These are phyloP conservation scores for Brenthis daphne DNA, from an alignment of 2,888 invertebrate genomes.

Conservation along the genomic window DNA sequence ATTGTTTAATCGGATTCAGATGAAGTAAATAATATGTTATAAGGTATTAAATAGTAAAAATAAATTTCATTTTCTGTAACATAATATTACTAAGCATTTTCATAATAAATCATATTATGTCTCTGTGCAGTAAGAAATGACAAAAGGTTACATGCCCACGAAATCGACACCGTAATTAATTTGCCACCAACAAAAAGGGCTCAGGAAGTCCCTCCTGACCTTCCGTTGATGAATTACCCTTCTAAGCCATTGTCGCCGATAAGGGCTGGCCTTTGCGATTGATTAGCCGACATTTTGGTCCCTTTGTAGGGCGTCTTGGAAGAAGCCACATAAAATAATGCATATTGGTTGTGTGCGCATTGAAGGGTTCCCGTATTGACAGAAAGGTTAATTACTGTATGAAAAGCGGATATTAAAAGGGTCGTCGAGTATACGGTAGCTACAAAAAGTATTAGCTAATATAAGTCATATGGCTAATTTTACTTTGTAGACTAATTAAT, in stretches of 20 bases:
- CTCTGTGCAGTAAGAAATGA: constrained; percentile 32
- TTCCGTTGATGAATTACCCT: constrained; percentile 72
- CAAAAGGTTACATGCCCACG: constrained; percentile 36
- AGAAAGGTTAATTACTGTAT: constrained; percentile 21
- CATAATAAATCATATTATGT: constrained; percentile 25
- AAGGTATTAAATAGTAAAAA: no score
- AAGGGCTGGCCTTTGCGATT: constrained; percentile 69
- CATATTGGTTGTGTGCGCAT: constrained; percentile 25
- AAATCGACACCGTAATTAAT: constrained; percentile 63
- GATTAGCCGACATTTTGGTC: constrained; percentile 77
- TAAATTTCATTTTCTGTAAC: no score
- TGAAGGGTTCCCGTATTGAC: constrained; percentile 19
- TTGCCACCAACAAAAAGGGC: constrained; percentile 65
- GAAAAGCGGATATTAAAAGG: constrained; percentile 6
- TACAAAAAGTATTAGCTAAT: no score
- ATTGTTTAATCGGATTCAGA: no score
- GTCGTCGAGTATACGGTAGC: background rate
- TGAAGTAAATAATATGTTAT: no score
- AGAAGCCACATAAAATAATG: constrained; percentile 58
- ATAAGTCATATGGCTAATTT: no score
- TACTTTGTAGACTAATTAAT: no score
- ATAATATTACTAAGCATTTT: background rate
- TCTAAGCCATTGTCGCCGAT: constrained; percentile 60
- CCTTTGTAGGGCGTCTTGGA: constrained; percentile 69
- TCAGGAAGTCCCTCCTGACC: constrained; percentile 44